These are phyloP conservation scores for Hymenochirus boettgeri DNA, from an alignment of 2,113 vertebrate species.

Conservation along the genomic window DNA sequence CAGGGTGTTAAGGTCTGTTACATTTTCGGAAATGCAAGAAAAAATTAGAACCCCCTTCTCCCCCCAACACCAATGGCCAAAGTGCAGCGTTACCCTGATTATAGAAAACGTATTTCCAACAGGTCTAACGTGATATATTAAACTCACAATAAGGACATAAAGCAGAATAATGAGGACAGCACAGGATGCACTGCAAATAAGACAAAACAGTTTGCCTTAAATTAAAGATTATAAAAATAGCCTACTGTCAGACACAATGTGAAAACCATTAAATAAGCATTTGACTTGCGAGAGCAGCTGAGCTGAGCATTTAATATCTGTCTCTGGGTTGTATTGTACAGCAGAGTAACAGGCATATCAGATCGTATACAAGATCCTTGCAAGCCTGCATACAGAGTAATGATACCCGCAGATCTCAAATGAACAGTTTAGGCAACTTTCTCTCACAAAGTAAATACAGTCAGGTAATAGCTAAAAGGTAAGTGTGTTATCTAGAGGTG, in stretches of 20 bases:
- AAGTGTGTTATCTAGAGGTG: too few species aligned
- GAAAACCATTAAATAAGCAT: conserved; percentile 57
- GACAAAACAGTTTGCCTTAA: conserved; percentile 52
- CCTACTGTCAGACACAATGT: conserved; percentile 54
- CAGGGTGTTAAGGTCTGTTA: too few species aligned
- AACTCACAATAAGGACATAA: conserved; percentile 23
- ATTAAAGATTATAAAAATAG: conserved; percentile 56
- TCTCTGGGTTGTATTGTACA: conserved; percentile 18
- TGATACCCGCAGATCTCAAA: too few species aligned
- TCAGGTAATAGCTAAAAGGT: too few species aligned
- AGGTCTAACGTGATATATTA: conserved; percentile 34
- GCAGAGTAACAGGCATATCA: conserved; percentile 1
- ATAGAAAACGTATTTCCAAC: conserved; percentile 8
- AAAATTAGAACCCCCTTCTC: background rate
- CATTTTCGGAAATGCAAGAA: too few species aligned
- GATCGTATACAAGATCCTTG: background rate
- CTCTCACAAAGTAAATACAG: too few species aligned
- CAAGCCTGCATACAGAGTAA: background rate
- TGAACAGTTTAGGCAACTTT: too few species aligned
- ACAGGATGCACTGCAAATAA: conserved; percentile 42
- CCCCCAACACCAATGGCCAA: background rate
- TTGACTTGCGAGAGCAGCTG: conserved; percentile 43
- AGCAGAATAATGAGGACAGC: conserved; percentile 36
- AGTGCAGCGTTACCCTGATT: background rate
- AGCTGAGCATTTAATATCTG: conserved; percentile 39